A percentile compares a stretch with the other conserved stretches of the same genome.
These are phyloP conservation scores for Dipodomys spectabilis DNA, from an alignment of 2,113 vertebrate genomes.

Conservation along the genomic window DNA sequence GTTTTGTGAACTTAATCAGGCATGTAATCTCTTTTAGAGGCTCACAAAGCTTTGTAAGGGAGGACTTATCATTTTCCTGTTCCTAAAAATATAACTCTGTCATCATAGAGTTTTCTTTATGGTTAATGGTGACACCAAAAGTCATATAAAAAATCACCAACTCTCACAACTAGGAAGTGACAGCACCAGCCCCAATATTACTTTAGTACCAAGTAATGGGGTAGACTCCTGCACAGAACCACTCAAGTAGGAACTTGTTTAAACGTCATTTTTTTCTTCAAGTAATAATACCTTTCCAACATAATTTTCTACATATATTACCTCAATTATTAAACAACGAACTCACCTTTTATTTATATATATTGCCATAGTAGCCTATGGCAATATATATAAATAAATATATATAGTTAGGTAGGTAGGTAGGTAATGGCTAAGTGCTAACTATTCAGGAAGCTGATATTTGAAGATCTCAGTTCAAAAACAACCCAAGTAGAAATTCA, in stretches of 20 bases:
- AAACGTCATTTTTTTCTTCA: slow-evolving; percentile 33
- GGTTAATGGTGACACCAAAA: slow-evolving; percentile 60
- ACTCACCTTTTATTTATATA: not conserved
- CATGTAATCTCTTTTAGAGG: slow-evolving; percentile 69
- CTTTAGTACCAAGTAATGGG: not conserved
- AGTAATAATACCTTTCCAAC: slow-evolving; percentile 35
- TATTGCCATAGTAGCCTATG: not conserved
- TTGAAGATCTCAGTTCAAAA: too few relatives aligned
- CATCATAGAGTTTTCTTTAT: slow-evolving; percentile 67
- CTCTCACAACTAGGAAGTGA: not conserved
- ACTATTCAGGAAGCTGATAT: too few relatives aligned
- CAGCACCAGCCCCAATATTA: not conserved
- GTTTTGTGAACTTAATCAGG: slow-evolving; percentile 73
- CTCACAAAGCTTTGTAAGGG: slow-evolving; percentile 57
- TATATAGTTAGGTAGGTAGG: too few relatives aligned
- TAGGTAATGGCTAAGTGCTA: too few relatives aligned
- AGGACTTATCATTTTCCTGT: slow-evolving; percentile 71
- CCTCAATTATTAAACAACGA: not conserved
- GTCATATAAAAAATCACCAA: slow-evolving; percentile 51
- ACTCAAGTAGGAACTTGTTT: not conserved
- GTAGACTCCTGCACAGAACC: not conserved
- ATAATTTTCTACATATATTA: slow-evolving; percentile 4
- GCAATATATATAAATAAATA: not conserved
- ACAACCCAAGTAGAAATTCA: too few relatives aligned
- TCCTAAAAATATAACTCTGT: slow-evolving; percentile 71